A percentile compares a stretch with the other conserved stretches of the same genome.
These are phyloP conservation scores for Protobothrops flavoviridis DNA, from an alignment of 2,113 vertebrate genomes.

Conservation along the genomic window DNA sequence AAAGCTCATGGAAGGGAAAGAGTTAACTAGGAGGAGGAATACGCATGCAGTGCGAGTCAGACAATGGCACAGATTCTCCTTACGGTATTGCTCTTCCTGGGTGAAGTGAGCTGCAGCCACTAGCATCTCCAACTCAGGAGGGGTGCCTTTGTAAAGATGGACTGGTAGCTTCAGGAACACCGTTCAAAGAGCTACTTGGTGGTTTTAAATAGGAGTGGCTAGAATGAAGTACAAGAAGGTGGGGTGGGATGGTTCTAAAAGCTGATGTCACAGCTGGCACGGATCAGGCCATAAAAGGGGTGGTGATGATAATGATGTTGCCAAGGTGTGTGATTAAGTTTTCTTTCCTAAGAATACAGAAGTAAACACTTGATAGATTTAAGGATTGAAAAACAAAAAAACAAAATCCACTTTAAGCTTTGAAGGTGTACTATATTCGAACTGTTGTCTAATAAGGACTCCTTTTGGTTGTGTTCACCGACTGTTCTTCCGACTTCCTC, in stretches of 20 bases:
- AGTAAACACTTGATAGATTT: constrained; percentile 36
- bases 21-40: constrained; percentile 80
- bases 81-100: constrained; percentile 67
- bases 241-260: constrained; percentile 34
- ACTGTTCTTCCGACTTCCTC: constrained; percentile 2
- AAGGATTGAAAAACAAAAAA: neutral
- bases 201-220: constrained; percentile 49
- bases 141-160: constrained; percentile 24
- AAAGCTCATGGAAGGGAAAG: constrained; percentile 64
- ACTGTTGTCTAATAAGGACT: constrained; percentile 26
- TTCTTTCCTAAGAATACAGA: constrained; percentile 40
- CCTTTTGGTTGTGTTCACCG: constrained; percentile 18
- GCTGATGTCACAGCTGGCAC: constrained; percentile 63
- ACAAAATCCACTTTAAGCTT: constrained; percentile 20
- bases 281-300: constrained; percentile 29
- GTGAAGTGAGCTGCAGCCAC: constrained; percentile 45
- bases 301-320: constrained; percentile 27
- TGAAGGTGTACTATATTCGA: constrained; percentile 62
- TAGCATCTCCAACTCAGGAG: constrained; percentile 40
- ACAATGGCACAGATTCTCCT: constrained; percentile 92
- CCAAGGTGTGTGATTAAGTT: constrained; percentile 41
- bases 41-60: constrained; percentile 91
- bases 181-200: constrained; percentile 11
- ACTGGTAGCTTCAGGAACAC: constrained; percentile 29
- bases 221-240: constrained; percentile 5